Base-by-base conservation (phyloP, 2,888 invertebrate species). In the Seira ritae region DNA sequence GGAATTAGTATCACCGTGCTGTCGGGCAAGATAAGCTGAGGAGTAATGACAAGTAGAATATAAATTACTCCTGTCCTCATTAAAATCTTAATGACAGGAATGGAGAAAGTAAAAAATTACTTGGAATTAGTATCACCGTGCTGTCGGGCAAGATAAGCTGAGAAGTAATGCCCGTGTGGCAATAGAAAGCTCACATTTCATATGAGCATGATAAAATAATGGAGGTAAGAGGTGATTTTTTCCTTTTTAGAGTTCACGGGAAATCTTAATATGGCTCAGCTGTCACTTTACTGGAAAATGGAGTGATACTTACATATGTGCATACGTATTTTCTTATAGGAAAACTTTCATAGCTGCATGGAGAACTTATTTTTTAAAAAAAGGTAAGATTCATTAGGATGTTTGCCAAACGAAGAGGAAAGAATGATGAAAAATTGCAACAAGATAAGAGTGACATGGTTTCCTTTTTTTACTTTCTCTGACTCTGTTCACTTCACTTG, bases 51-150 rank as follows among this genome's bases (percentile, higher is more conserved):
- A 42, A 75, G 66, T n/a, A 50, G 75, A 75, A 75, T 79, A 85
- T 85, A 85, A 85, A 85, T 85, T 79, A 82, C 80, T 74, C 73
- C 85, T 86, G 86, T 86, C 86, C 83, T 86, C 86, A 84, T 86
- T 86, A 86, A 86, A 86, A 84, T 80, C 75, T 70, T 83, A 83
- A 86, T 85, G 86, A 86, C 83, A 86, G 80, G 80, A n/a, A 55
- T 55, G 74, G 80, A 84, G 76, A 80, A 85, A 82, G 79, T 73
- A 77, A 78, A 81, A 85, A 85, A 85, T 82, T 85, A 80, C 80
- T 72, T 60, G 67, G 82, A 85, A 81, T 81, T 81, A 81, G 81
- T 80, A 74, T 80, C 80, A 70, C 80, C 46, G 22, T n/a, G 60
- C 65, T 74, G 80, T 80, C 73, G 23, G 19, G 50, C 42, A 4